A percentile compares a stretch with the other conserved stretches of the same genome.
These are phyloP conservation scores for Dascyllus trimaculatus DNA, from an alignment of 2,113 vertebrate species.

Conservation along the genomic window DNA sequence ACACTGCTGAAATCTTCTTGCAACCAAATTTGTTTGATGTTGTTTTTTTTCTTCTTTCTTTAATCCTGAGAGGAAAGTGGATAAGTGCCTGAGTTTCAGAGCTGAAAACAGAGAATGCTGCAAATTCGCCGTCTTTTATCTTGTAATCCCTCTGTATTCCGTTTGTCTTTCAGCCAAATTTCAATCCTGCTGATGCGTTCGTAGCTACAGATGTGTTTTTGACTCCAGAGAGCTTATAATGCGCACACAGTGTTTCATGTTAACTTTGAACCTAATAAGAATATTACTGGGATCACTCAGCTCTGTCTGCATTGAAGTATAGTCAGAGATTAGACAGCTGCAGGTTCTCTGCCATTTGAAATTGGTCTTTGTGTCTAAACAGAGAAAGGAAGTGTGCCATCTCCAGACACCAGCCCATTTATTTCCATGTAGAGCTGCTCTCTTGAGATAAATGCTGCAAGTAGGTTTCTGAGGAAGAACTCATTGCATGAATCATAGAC, in stretches of 20 bases:
- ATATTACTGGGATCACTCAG: constrained; percentile 28
- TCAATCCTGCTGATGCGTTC: constrained; percentile 9
- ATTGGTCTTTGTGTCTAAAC: constrained; percentile 57
- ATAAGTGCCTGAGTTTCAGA: constrained; percentile 16
- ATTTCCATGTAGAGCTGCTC: constrained; percentile 57
- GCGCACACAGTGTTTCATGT: constrained; percentile 10
- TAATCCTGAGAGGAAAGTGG: constrained; percentile 22
- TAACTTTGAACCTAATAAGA: constrained; percentile 32
- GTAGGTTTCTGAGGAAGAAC: constrained; percentile 49
- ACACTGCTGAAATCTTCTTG: constrained; percentile 37
- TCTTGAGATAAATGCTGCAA: constrained; percentile 63
- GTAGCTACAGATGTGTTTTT: constrained; percentile 38
- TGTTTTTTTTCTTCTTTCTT: constrained; percentile 6
- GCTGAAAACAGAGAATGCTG: constrained; percentile 20
- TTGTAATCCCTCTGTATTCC: constrained; percentile 22
- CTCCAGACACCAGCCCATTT: constrained; percentile 56
- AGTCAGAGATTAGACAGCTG: constrained; percentile 39
- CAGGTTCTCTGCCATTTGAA: constrained; percentile 48
- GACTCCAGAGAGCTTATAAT: constrained; percentile 17
- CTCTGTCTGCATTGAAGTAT: constrained; percentile 28
- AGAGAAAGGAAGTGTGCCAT: constrained; percentile 45
- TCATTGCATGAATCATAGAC: constrained; percentile 44
- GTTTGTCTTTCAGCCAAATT: constrained; percentile 32
- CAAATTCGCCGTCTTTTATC: constrained; percentile 39
- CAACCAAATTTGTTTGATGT: constrained; percentile 35